Evolutionary conservation across 2,113 vertebrate genomes (phyloP).

Genomic region (Ictalurus furcatus): DNA sequence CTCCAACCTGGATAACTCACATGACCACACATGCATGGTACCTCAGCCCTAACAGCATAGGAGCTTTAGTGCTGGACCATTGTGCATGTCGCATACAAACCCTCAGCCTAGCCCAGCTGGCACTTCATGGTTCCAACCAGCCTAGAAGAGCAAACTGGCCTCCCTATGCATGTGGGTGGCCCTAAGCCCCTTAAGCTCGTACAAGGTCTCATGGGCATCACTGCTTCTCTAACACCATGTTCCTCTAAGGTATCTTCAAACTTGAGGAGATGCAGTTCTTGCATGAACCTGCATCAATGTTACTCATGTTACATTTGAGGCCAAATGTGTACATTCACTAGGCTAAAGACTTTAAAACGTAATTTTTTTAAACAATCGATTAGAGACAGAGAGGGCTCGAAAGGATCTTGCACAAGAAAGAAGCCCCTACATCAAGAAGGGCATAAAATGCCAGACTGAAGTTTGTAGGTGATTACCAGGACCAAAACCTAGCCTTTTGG

Average conservation of each 20-base stretch:
- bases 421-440: not conserved
- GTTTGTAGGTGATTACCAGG: not conserved
- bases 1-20: slow-evolving; percentile 43
- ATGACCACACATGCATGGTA: slow-evolving; percentile 43
- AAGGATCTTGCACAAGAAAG: not conserved
- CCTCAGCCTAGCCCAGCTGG: slow-evolving; percentile 74
- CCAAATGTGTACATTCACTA: not conserved
- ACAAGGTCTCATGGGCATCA: slow-evolving; percentile 43
- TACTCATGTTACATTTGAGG: not conserved
- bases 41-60: slow-evolving; percentile 58
- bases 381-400: not conserved
- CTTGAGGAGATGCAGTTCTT: slow-evolving; percentile 35
- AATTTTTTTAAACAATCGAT: not conserved
- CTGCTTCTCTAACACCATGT: slow-evolving; percentile 24
- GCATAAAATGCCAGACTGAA: not conserved
- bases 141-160: slow-evolving; percentile 41
- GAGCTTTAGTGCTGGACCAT: slow-evolving; percentile 67
- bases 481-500: not conserved
- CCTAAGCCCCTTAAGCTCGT: slow-evolving; percentile 44
- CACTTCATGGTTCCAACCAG: slow-evolving; percentile 48
- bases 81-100: slow-evolving; percentile 69
- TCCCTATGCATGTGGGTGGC: slow-evolving; percentile 35
- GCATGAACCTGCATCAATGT: slow-evolving; percentile 18
- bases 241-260: slow-evolving; percentile 29
- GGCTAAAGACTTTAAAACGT: not conserved